Evolutionary conservation across 1,140 invertebrate genomes (phyloP).

Genomic region (Oscheius sp.): DNA sequence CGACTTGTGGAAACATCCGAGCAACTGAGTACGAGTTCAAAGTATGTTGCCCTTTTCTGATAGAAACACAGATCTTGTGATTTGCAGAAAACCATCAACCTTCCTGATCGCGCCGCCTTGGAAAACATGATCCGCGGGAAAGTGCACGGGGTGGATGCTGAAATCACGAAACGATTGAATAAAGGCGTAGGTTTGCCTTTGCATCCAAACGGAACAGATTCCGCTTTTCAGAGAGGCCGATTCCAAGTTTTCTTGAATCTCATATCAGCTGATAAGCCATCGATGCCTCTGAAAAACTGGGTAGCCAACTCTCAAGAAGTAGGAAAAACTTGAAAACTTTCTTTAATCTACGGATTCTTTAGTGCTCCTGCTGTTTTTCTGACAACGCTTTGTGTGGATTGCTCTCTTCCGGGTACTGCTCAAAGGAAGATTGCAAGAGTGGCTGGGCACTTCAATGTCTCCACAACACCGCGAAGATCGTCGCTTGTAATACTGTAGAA

Average conservation of each 20-base stretch:
- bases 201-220: neutral
- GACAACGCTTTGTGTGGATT: slow-evolving; percentile 46
- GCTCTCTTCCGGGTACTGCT: slow-evolving; percentile 58
- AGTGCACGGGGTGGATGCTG: slow-evolving; percentile 58
- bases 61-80: neutral
- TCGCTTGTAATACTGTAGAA: slow-evolving; percentile 59
- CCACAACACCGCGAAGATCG: slow-evolving; percentile 58
- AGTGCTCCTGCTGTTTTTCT: slow-evolving; percentile 54
- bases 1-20: slow-evolving; percentile 49
- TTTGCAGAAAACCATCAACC: slow-evolving; percentile 47
- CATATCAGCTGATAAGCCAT: slow-evolving; percentile 54
- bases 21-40: slow-evolving; percentile 58
- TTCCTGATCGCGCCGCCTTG: slow-evolving; percentile 51
- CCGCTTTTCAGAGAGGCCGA: slow-evolving; percentile 51
- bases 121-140: slow-evolving; percentile 56
- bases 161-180: slow-evolving; percentile 58
- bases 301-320: slow-evolving; percentile 58
- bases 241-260: slow-evolving; percentile 61
- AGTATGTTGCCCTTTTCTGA: slow-evolving; percentile 5
- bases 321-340: neutral
- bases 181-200: slow-evolving; percentile 48
- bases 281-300: slow-evolving; percentile 53
- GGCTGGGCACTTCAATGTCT: slow-evolving; percentile 61
- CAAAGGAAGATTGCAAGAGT: slow-evolving; percentile 51
- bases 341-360: neutral